Conservation (phyloP, 2,888 invertebrate genomes). For the Mimas tiliae region DNA sequence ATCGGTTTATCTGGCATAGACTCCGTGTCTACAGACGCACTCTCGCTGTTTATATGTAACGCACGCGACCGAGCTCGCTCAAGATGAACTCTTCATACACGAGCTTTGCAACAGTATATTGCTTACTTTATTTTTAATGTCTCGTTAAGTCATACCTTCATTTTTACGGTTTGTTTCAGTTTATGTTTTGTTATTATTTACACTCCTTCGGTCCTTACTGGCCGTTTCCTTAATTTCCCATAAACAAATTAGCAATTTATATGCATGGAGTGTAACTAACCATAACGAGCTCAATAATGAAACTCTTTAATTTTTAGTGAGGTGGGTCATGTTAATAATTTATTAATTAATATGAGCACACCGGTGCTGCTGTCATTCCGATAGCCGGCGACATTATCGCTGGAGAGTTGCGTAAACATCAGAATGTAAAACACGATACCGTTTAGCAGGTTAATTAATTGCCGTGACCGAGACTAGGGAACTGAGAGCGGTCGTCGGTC, state of each 20-base stretch:
- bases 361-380: constrained; percentile 68
- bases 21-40: neutral
- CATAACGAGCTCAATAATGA: constrained; percentile 73
- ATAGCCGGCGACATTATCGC: constrained; percentile 75
- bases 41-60: neutral
- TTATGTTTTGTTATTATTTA: constrained; percentile 6
- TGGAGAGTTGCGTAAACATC: constrained; percentile 81
- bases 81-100: neutral
- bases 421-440: constrained; percentile 81
- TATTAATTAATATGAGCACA: constrained; percentile 78
- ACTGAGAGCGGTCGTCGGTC: constrained; percentile 51
- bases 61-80: neutral
- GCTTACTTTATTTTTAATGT: neutral
- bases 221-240: constrained; percentile 56
- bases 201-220: constrained; percentile 11
- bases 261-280: constrained; percentile 70
- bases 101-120: neutral
- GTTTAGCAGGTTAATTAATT: constrained; percentile 84
- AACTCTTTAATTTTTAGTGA: constrained; percentile 78
- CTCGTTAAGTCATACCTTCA: neutral
- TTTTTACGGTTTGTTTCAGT: constrained; percentile 4
- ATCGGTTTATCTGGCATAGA: constrained; percentile 3
- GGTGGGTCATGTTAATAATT: constrained; percentile 74
- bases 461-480: constrained; percentile 68
- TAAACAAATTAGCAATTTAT: constrained; percentile 74